Percentiles rank a stretch among this genome's conserved stretches.
Evolutionary conservation across 1,140 invertebrate genomes (phyloP).

Genomic region (Lasioglossum albipes): DNA sequence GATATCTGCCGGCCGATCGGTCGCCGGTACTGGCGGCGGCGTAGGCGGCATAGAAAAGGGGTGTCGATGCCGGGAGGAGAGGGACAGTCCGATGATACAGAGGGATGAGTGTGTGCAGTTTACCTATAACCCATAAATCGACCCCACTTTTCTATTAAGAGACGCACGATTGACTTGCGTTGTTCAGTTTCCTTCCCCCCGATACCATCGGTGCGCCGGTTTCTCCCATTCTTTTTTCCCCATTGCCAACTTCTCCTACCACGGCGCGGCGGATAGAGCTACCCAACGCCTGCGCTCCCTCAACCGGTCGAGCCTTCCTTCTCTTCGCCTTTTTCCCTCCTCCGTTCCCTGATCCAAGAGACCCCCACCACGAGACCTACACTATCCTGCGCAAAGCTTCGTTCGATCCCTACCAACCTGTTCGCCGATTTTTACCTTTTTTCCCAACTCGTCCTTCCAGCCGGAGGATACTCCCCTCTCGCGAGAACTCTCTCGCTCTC

Average conservation of each 20-base stretch:
- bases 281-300: slow-evolving; percentile 16
- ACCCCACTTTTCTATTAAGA: slow-evolving; percentile 79
- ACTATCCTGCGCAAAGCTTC: slow-evolving; percentile 60
- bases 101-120: slow-evolving; percentile 66
- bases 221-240: slow-evolving; percentile 38
- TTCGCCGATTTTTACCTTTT: slow-evolving; percentile 51
- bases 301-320: slow-evolving; percentile 26
- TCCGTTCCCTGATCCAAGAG: slow-evolving; percentile 36
- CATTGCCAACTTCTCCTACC: slow-evolving; percentile 40
- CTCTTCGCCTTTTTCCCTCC: slow-evolving; percentile 40
- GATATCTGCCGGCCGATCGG: slow-evolving; percentile 69
- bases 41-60: slow-evolving; percentile 45
- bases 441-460: not conserved
- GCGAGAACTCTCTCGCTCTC: not conserved
- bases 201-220: slow-evolving; percentile 52
- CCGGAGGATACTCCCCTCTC: not conserved
- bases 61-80: slow-evolving; percentile 38
- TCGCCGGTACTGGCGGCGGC: slow-evolving; percentile 25
- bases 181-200: slow-evolving; percentile 72
- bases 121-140: slow-evolving; percentile 79
- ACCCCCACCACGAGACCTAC: slow-evolving; percentile 29
- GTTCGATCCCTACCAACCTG: slow-evolving; percentile 63
- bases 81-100: slow-evolving; percentile 54
- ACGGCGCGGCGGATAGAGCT: slow-evolving; percentile 11
- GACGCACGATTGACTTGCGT: slow-evolving; percentile 78